phyloP scores from a whole-genome alignment of 2,113 vertebrate species.

The Mugil cephalus region DNA sequence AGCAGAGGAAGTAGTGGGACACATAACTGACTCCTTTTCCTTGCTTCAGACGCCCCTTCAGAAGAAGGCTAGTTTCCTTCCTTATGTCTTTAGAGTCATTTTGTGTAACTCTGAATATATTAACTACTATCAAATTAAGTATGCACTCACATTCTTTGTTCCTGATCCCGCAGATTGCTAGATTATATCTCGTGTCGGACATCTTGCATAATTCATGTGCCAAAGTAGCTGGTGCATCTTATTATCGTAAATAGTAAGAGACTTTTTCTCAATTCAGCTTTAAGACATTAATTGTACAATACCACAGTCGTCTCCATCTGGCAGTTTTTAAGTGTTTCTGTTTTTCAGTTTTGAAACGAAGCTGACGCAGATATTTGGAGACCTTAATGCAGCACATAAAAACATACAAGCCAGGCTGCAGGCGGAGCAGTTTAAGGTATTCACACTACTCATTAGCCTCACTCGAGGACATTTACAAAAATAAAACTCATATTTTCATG shows the following conservation, averaged over 20 bases:
- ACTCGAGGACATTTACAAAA: slow-evolving; percentile 3
- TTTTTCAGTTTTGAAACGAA: slow-evolving; percentile 84
- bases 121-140: too few relatives aligned
- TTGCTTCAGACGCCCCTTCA: slow-evolving; percentile 83
- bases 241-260: slow-evolving; percentile 88
- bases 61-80: slow-evolving; percentile 74
- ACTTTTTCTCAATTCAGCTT: not conserved
- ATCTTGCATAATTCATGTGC: slow-evolving; percentile 87
- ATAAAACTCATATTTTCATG: not conserved
- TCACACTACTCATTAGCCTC: not conserved
- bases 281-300: not conserved
- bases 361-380: slow-evolving; percentile 84
- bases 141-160: not conserved
- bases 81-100: not conserved
- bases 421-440: slow-evolving; percentile 88
- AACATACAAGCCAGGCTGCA: slow-evolving; percentile 87
- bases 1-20: slow-evolving; percentile 86
- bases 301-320: slow-evolving; percentile 7
- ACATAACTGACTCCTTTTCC: slow-evolving; percentile 81
- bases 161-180: slow-evolving; percentile 77
- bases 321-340: not conserved
- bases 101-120: too few relatives aligned
- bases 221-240: slow-evolving; percentile 86
- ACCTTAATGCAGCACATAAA: slow-evolving; percentile 82
- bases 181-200: slow-evolving; percentile 86